A percentile compares a stretch with the other conserved stretches of the same genome.
Evolutionary conservation across 2,888 invertebrate species (phyloP).

Genomic region (Phanerotoma sp.): DNA sequence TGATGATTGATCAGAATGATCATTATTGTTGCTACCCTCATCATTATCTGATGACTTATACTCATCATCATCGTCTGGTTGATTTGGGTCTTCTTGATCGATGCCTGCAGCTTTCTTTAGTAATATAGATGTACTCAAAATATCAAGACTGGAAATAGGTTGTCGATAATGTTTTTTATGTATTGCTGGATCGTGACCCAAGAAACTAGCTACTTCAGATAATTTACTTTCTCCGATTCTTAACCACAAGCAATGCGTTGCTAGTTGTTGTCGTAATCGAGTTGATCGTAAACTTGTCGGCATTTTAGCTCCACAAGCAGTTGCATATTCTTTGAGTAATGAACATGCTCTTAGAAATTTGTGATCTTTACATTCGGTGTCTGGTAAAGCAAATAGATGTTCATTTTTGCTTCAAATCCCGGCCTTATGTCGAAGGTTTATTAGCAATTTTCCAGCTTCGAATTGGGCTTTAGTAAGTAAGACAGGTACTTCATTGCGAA

Average conservation of each 20-base stretch:
- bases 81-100: background rate
- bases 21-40: too few relatives aligned
- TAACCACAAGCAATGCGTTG: constrained; percentile 28
- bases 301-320: constrained; percentile 32
- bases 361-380: constrained; percentile 3
- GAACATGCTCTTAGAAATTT: constrained; percentile 30
- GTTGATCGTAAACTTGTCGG: constrained; percentile 32
- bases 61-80: background rate
- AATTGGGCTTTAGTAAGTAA: constrained; percentile 22
- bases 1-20: too few relatives aligned
- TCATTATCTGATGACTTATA: background rate
- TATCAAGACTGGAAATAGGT: constrained; percentile 32
- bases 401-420: constrained; percentile 6
- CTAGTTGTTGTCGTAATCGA: constrained; percentile 34
- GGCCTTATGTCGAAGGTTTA: constrained; percentile 5
- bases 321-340: constrained; percentile 32
- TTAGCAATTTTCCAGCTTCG: constrained; percentile 12
- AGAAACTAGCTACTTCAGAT: constrained; percentile 33
- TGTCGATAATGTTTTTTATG: constrained; percentile 35
- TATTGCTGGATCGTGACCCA: constrained; percentile 39
- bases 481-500: constrained; percentile 30
- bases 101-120: constrained; percentile 34
- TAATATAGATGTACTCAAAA: constrained; percentile 34
- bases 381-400: constrained; percentile 17
- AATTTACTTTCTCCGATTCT: constrained; percentile 31